phyloP scores from a whole-genome alignment of 2,888 invertebrate species.

The Frankliniella fusca region DNA sequence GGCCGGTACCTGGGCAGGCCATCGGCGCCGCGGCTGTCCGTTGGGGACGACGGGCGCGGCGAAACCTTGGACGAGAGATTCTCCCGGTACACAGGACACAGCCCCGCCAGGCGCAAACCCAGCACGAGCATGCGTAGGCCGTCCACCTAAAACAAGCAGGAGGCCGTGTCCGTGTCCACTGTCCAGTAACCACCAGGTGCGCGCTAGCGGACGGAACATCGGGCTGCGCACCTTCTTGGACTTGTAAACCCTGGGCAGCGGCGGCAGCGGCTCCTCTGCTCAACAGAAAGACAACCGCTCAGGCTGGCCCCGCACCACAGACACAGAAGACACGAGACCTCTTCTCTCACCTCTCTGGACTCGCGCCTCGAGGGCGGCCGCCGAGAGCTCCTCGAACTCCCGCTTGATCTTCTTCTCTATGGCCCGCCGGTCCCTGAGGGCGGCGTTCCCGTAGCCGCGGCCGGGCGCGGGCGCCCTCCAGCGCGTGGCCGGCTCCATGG shows the following conservation, averaged over 20 bases:
- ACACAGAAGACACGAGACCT: not conserved
- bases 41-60: not conserved
- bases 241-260: not conserved
- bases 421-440: not conserved
- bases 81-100: not conserved
- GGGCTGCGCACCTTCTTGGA: too few relatives aligned
- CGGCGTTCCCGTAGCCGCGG: not conserved
- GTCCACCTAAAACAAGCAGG: not conserved
- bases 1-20: not conserved
- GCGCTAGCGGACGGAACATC: too few relatives aligned
- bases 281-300: not conserved
- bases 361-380: not conserved
- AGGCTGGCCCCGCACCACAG: not conserved
- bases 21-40: not conserved
- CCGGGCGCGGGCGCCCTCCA: not conserved
- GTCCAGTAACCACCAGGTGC: too few relatives aligned
- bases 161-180: not conserved
- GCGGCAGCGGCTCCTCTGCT: not conserved
- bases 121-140: not conserved
- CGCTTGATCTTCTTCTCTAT: not conserved
- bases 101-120: not conserved
- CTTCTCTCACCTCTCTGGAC: not conserved
- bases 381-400: not conserved
- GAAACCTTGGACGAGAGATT: too few relatives aligned
- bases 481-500: not conserved